Evolutionary conservation across 2,113 vertebrate genomes (phyloP), one percentile per base, ranked within the genome.

Genomic region (Onychostruthus taczanowskii): DNA sequence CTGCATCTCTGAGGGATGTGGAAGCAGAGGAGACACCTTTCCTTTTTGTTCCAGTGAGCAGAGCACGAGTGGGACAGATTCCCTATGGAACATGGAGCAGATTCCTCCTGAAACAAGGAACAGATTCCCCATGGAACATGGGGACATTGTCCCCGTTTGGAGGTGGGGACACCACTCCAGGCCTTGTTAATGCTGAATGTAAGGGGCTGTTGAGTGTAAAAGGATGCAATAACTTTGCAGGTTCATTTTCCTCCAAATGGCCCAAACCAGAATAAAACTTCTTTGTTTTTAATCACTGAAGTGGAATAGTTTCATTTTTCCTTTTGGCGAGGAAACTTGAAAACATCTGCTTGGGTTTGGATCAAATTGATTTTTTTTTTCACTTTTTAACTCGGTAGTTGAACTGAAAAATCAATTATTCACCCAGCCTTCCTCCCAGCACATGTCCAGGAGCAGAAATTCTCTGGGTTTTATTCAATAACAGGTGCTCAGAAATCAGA

Each of bases 361-460:
- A 94, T 81, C 55, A 84, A 69, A 92, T 85, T 70, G 91, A 70
- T 94, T 89, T 94, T 79, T 84, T 86, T 81, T 64, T 83, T 78
- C 49, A 86, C 50, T 80, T 90, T 93, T 94, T 75, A 78, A 89
- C 93, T 89, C 12, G 4, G 35, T 86, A 83, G 83, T 80, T 96
- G 94, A 96, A 88, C 88, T 95, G 92, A 92, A 94, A 96, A 96
- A 91, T 94, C 90, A 90, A 88, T 94, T 96, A 69, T 87, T 94
- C 83, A 90, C 75, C 31, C 85, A 94, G 37, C 31, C 43, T 80
- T 91, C 58, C 63, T 88, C 68, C 83, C 75, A 93, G 55, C 85
- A 88, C 83, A 53, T 61, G 79, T 77, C 52, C 64, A 80, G 79
- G 79, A 94, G 92, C 55, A 58, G 70, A 70, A 94, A 80, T 37